A percentile compares a stretch with the other conserved stretches of the same genome.
These are phyloP conservation scores for Actinernus sp. DNA, from an alignment of 92 coral and sea anemone species.

Conservation along the genomic window DNA sequence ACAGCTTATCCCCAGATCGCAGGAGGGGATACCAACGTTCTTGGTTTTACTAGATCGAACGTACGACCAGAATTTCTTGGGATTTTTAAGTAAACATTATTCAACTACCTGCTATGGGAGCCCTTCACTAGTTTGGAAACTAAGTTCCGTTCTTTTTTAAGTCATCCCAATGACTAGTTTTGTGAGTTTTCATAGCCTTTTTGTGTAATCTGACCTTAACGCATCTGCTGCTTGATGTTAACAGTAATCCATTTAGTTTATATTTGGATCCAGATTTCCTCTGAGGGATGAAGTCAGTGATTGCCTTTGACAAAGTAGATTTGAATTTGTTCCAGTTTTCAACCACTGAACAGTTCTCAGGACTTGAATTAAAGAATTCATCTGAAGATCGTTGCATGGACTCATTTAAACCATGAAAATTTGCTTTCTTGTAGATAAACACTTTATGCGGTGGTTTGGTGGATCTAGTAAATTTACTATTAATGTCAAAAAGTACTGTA, in stretches of 20 bases:
- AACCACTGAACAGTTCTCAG: constrained; percentile 12
- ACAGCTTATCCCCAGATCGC: constrained; percentile 4
- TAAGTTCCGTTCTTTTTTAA: constrained; percentile 42
- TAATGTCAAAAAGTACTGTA: constrained; percentile 29
- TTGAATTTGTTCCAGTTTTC: constrained; percentile 35
- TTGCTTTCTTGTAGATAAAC: constrained; percentile 56
- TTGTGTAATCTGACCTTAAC: constrained; percentile 51
- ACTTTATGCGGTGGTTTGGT: constrained; percentile 51
- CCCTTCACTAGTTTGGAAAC: constrained; percentile 47
- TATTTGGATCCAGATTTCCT: constrained; percentile 15
- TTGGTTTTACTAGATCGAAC: constrained; percentile 27
- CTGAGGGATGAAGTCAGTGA: constrained; percentile 25
- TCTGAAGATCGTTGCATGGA: constrained; percentile 26
- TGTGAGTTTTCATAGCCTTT: constrained; percentile 19
- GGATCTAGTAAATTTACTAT: constrained; percentile 33
- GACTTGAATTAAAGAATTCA: constrained; percentile 36
- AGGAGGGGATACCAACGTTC: constrained; percentile 44
- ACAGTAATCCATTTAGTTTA: constrained; percentile 39
- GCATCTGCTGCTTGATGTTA: constrained; percentile 40
- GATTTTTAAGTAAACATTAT: constrained; percentile 35
- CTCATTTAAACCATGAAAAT: constrained; percentile 34
- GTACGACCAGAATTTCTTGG: constrained; percentile 56
- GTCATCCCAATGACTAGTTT: constrained; percentile 27
- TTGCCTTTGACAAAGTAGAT: neutral
- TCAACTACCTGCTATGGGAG: constrained; percentile 38